Conservation (phyloP, 2,113 vertebrate species). For the Rhynchomys soricoides region DNA sequence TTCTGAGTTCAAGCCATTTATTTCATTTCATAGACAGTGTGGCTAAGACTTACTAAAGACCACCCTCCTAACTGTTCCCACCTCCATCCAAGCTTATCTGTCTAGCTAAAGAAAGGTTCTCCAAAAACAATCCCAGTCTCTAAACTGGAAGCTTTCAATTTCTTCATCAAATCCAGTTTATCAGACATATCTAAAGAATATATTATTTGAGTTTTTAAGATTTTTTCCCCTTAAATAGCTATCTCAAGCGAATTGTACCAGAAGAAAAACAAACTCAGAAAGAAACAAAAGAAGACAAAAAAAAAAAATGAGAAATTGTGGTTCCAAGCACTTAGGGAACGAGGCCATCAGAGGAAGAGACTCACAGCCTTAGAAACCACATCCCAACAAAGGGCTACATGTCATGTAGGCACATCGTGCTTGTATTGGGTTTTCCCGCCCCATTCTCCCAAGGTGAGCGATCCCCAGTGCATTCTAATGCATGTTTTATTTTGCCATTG, state of each 20-base stretch:
- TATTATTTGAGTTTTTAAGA: neutral
- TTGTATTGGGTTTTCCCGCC: neutral
- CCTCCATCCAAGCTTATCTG: neutral
- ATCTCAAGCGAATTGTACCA: neutral
- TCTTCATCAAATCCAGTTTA: neutral
- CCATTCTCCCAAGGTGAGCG: constrained; percentile 13
- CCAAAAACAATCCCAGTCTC: accelerated
- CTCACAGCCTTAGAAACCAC: neutral
- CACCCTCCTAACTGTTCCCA: accelerated
- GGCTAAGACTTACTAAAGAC: neutral
- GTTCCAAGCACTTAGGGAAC: neutral
- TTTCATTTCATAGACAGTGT: neutral
- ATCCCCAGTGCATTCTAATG: constrained; percentile 72
- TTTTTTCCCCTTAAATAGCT: neutral
- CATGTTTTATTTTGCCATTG: constrained; percentile 79
- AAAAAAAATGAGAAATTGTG: accelerated
- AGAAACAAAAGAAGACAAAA: neutral
- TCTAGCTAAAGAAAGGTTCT: neutral
- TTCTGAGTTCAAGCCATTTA: neutral
- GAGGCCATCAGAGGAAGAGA: neutral
- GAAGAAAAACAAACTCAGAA: neutral
- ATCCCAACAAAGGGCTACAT: accelerated
- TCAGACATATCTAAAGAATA: neutral
- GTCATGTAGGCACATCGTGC: neutral
- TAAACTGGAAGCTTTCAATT: neutral